phyloP scores from a whole-genome alignment of 1,140 invertebrate genomes.

The Dreissena rostriformis region DNA sequence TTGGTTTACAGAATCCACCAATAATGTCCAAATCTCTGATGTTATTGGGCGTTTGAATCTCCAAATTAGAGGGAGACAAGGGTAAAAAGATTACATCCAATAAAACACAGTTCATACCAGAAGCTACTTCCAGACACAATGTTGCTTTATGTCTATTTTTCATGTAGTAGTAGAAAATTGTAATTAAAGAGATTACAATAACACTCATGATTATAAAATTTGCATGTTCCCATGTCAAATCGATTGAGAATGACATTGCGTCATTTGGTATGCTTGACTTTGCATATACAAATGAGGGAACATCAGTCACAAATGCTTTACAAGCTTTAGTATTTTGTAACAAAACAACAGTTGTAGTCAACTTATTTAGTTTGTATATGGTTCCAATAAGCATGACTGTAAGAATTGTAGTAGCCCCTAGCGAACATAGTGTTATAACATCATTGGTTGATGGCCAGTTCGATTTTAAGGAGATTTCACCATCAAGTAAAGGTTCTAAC shows the following conservation, averaged over 20 bases:
- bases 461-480: conserved; percentile 1
- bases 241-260: neutral
- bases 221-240: conserved; percentile 11
- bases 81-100: conserved; percentile 18
- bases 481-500: conserved; percentile 21
- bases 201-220: conserved; percentile 18
- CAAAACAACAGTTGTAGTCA: neutral
- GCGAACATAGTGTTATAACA: neutral
- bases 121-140: conserved; percentile 13
- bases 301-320: conserved; percentile 8
- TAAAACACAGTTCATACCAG: conserved; percentile 8
- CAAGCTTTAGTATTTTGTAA: neutral
- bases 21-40: conserved; percentile 8
- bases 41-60: neutral
- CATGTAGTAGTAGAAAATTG: neutral
- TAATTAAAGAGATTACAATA: neutral
- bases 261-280: neutral
- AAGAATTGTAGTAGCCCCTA: neutral
- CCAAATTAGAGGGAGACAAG: conserved; percentile 3
- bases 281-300: conserved; percentile 30
- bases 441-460: neutral
- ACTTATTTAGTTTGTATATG: neutral
- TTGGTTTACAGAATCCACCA: conserved; percentile 15
- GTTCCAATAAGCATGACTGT: neutral
- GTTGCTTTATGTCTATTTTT: neutral